Evolutionary conservation across 2,797 vertebrate genomes (phyloP).

Genomic region (Luscinia megarhynchos): DNA sequence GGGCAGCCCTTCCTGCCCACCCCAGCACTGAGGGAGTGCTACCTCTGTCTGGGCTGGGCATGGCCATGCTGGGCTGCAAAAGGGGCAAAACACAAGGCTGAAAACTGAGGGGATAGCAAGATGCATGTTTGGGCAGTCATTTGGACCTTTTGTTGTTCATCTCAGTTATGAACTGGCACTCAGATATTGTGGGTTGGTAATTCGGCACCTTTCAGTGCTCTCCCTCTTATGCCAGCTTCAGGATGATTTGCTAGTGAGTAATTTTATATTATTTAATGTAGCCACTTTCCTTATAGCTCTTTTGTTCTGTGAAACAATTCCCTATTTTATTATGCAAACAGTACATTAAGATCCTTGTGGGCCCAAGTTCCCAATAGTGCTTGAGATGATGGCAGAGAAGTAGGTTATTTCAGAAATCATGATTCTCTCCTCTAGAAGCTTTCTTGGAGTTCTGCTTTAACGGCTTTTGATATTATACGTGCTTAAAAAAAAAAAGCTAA

Average conservation of each 20-base stretch:
- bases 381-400: slow-evolving; percentile 12
- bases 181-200: slow-evolving; percentile 6
- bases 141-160: accelerated
- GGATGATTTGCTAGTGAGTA: slow-evolving; percentile 24
- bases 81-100: background rate
- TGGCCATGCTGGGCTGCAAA: background rate
- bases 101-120: background rate
- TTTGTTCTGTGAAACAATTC: slow-evolving; percentile 57
- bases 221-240: background rate
- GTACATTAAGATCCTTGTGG: slow-evolving; percentile 61
- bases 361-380: slow-evolving; percentile 50
- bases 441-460: slow-evolving; percentile 57
- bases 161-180: background rate
- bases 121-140: background rate
- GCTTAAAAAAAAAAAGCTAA: slow-evolving; percentile 4
- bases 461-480: slow-evolving; percentile 39
- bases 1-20: background rate
- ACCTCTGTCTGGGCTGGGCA: background rate
- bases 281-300: slow-evolving; percentile 54
- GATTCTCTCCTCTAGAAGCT: slow-evolving; percentile 46
- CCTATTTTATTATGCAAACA: slow-evolving; percentile 65
- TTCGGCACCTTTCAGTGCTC: slow-evolving; percentile 21
- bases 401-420: slow-evolving; percentile 65
- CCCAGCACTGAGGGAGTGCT: background rate
- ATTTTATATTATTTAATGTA: slow-evolving; percentile 65